Evolutionary conservation across 2,797 vertebrate genomes (phyloP).

Genomic region (Huso huso): DNA sequence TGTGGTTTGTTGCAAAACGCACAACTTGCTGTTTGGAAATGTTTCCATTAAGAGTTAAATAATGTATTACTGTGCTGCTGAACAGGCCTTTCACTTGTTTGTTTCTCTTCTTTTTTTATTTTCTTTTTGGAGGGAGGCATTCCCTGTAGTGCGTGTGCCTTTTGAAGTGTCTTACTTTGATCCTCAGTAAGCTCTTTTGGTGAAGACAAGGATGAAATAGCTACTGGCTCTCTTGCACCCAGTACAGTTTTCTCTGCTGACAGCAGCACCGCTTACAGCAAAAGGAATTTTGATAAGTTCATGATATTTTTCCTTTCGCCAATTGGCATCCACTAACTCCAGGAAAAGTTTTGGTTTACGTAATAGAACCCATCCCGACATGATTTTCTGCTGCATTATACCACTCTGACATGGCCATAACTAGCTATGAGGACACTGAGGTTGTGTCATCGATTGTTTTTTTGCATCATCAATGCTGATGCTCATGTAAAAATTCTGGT

Average conservation of each 20-base stretch:
- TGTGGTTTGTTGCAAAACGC: no score
- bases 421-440: no score
- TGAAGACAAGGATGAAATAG: not conserved
- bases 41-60: no score
- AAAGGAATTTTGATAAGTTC: not conserved
- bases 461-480: no score
- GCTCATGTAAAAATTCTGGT: no score
- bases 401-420: no score
- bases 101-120: not conserved
- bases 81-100: not conserved
- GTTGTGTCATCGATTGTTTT: no score
- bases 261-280: not conserved
- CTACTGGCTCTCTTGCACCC: not conserved
- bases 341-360: not conserved
- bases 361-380: not conserved
- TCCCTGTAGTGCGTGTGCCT: not conserved
- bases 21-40: no score
- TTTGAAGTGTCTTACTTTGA: conserved; percentile 6
- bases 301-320: not conserved
- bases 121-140: not conserved
- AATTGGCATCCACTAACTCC: conserved; percentile 1
- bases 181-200: not conserved
- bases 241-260: not conserved
- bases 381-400: no score
- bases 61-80: no score